phyloP scores from a whole-genome alignment of 1,140 invertebrate genomes.

The Drosophila kohkoa region DNA sequence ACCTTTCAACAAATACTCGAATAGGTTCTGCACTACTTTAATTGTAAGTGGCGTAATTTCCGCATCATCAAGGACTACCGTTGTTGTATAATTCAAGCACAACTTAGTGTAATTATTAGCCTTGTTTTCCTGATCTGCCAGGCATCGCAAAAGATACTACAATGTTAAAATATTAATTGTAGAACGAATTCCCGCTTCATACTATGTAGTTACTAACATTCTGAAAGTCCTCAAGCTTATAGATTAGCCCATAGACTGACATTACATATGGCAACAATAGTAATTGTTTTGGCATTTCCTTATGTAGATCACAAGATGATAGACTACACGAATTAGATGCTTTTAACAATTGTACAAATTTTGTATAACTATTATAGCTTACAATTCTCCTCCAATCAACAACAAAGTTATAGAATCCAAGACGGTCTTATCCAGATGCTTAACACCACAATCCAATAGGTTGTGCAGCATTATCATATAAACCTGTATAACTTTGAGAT shows the following conservation, averaged over 20 bases:
- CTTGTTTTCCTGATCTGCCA: background rate
- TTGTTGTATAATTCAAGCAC: conserved; percentile 51
- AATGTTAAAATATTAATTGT: background rate
- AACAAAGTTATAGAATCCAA: conserved; percentile 31
- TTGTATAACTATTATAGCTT: background rate
- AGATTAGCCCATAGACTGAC: conserved; percentile 45
- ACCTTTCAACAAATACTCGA: conserved; percentile 61
- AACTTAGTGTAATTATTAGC: conserved; percentile 24
- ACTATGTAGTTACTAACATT: conserved; percentile 18
- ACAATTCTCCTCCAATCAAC: conserved; percentile 39
- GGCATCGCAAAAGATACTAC: conserved; percentile 21
- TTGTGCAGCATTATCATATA: conserved; percentile 53
- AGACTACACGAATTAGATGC: conserved; percentile 21
- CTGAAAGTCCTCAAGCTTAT: conserved; percentile 52
- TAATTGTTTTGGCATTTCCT: conserved; percentile 8
- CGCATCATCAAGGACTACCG: conserved; percentile 15
- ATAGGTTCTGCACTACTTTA: conserved; percentile 34
- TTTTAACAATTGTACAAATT: background rate
- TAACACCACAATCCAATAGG: conserved; percentile 33
- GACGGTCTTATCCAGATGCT: conserved; percentile 22
- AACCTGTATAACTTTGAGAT: conserved; percentile 24
- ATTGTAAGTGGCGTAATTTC: conserved; percentile 30
- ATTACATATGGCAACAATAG: conserved; percentile 37
- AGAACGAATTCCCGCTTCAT: background rate
- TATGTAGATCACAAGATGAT: background rate